Base-by-base conservation (phyloP, 2,797 vertebrate genomes). In the Coluber constrictor region DNA sequence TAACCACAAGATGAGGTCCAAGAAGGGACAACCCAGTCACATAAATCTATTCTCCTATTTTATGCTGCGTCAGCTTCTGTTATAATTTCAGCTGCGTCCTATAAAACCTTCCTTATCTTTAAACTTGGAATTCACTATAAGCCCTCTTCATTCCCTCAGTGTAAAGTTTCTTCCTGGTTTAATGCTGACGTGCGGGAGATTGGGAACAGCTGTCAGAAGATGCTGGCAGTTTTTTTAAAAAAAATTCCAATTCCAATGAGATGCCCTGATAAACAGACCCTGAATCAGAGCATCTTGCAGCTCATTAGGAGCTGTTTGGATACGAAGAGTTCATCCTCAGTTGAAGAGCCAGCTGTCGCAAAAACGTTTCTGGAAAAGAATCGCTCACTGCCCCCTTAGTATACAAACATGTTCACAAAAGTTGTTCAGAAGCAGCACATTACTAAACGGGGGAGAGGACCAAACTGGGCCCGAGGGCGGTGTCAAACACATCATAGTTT, bases 321-420 rank as follows among this genome's bases (percentile, higher is more conserved):
- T 7, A 86, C 29, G 91, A 63, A 6, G 1, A 0, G 0, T 56
- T 87, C 0, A 57, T 63, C 86, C 27, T 29, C 25, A 25, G 43
- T 15, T 2, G 29, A n/a, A 60, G 86, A 37, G n/a, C 13, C 13
- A 56, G 0, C 15, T 25, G 74, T 88, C 55, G 1, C 15, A 89
- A 92, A 74, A 16, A 90, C 51, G 0, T 27, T 16, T n/a, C 2
- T 20, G 1, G 4, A 0, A 91, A 91, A 83, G 1, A 1, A 13
- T 60, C 29, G 5, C 79, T 6, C 93, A 10, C 16, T 25, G 5
- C 20, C 7, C 15, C 12, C 20, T 79, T 10, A 51, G 63, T 32
- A 6, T 12, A 5, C 32, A 83, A 47, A 4, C 7, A 20, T 56
- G 51, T 0, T 32, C 1, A 18, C 12, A 88, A 51, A 5, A 0